These are phyloP conservation scores for Habrosyne pyritoides DNA, from an alignment of 2,888 invertebrate genomes.

Conservation along the genomic window DNA sequence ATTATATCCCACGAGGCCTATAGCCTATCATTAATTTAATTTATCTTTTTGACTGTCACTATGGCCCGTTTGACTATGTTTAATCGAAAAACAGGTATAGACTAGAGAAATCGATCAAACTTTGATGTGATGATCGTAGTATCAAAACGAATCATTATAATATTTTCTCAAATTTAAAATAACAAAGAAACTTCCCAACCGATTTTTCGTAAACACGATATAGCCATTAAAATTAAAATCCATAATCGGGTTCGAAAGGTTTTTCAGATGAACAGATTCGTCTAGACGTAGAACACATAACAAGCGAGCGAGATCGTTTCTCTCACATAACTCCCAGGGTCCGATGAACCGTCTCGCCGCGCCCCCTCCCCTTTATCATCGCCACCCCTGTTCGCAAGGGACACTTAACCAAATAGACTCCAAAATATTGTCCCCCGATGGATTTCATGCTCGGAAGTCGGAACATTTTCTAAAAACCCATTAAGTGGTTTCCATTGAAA, in stretches of 20 bases:
- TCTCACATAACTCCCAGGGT: conserved; percentile 47
- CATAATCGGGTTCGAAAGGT: background rate
- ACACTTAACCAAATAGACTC: conserved; percentile 33
- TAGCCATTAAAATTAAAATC: background rate
- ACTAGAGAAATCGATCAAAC: too few species aligned
- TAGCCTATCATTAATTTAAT: too few species aligned
- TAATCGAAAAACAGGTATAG: too few species aligned
- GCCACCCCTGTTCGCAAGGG: conserved; percentile 32
- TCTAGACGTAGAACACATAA: conserved; percentile 59
- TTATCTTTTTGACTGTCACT: too few species aligned
- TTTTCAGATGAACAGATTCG: conserved; percentile 18
- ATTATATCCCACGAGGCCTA: too few species aligned
- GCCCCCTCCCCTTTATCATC: conserved; percentile 27
- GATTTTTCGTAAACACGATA: background rate
- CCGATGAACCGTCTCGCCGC: conserved; percentile 73
- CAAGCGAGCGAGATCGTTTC: conserved; percentile 45
- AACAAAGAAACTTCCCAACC: too few species aligned
- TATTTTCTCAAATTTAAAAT: too few species aligned
- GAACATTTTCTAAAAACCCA: background rate
- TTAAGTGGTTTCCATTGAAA: background rate
- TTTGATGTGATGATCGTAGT: too few species aligned
- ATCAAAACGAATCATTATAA: too few species aligned
- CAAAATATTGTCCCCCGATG: conserved; percentile 28
- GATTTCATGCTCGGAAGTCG: conserved; percentile 7
- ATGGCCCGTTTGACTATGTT: too few species aligned